These are phyloP conservation scores for Otolemur garnettii DNA, from an alignment of 2,113 vertebrate genomes.

Conservation along the genomic window DNA sequence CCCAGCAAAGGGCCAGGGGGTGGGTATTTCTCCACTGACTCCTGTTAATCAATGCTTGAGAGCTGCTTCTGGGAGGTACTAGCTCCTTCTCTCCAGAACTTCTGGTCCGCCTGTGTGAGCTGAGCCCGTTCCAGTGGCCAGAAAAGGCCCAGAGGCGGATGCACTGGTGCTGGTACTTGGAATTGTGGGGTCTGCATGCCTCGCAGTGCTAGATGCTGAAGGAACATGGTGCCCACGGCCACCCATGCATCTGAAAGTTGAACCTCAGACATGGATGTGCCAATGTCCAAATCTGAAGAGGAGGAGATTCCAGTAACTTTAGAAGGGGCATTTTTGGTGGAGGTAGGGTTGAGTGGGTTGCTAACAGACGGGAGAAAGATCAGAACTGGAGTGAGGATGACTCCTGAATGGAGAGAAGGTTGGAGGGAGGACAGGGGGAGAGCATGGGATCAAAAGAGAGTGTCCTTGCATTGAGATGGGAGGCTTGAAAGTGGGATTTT, in stretches of 20 bases:
- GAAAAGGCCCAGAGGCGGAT: background rate
- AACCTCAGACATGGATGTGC: background rate
- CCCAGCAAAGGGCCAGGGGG: background rate
- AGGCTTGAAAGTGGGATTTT: background rate
- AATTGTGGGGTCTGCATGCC: background rate
- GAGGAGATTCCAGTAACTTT: background rate
- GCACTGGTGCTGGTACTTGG: background rate
- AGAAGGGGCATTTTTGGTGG: background rate
- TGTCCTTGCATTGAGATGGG: background rate
- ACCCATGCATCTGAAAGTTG: background rate
- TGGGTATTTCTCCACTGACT: background rate
- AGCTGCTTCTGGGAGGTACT: background rate
- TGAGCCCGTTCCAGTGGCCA: background rate
- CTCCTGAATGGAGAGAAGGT: background rate
- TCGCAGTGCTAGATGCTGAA: background rate
- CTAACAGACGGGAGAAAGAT: background rate
- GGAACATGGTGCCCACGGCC: accelerated
- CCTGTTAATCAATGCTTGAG: background rate
- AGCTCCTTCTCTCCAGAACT: accelerated
- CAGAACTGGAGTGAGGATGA: background rate
- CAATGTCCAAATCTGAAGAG: background rate
- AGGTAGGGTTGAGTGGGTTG: too few relatives aligned
- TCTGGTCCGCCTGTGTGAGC: background rate
- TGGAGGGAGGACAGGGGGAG: background rate
- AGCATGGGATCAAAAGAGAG: background rate